These are phyloP conservation scores for Gadopsis marmoratus DNA, from an alignment of 2,797 vertebrate species.

Conservation along the genomic window DNA sequence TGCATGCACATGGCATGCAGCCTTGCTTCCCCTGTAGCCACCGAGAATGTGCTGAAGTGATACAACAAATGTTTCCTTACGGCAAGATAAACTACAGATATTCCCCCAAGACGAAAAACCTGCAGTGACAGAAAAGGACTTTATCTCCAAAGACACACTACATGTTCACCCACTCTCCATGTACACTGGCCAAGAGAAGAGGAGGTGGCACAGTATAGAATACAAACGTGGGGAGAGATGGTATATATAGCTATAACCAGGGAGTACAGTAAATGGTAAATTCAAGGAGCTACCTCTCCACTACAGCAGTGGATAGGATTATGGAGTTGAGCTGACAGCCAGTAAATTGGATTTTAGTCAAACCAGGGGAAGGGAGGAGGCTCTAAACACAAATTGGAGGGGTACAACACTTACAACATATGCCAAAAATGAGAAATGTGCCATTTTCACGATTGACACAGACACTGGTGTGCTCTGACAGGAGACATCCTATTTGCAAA, in stretches of 20 bases:
- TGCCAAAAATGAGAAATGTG: conserved; percentile 85
- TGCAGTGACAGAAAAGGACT: conserved; percentile 79
- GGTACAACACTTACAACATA: conserved; percentile 85
- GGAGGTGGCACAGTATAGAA: conserved; percentile 72
- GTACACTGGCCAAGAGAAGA: conserved; percentile 74
- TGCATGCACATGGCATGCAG: conserved; percentile 38
- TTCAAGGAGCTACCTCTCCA: conserved; percentile 87
- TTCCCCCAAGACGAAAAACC: conserved; percentile 75
- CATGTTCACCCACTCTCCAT: conserved; percentile 73
- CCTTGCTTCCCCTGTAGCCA: conserved; percentile 55
- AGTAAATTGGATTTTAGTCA: conserved; percentile 91
- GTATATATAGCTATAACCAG: conserved; percentile 81
- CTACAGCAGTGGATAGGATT: conserved; percentile 86
- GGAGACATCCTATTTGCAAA: conserved; percentile 83
- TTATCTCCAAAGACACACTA: conserved; percentile 81
- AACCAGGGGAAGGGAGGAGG: conserved; percentile 81
- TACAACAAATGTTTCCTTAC: conserved; percentile 71
- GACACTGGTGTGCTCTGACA: conserved; percentile 78
- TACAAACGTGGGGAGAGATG: conserved; percentile 68
- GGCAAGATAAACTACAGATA: conserved; percentile 77
- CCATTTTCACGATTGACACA: conserved; percentile 79
- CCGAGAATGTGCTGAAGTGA: conserved; percentile 68
- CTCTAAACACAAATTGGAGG: conserved; percentile 84
- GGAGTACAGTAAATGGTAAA: conserved; percentile 83
- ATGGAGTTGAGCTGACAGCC: conserved; percentile 88